Percentiles rank a stretch among this genome's conserved stretches.
Conservation (phyloP, 2,797 vertebrate genomes). For the Sebastes trivittatus region DNA sequence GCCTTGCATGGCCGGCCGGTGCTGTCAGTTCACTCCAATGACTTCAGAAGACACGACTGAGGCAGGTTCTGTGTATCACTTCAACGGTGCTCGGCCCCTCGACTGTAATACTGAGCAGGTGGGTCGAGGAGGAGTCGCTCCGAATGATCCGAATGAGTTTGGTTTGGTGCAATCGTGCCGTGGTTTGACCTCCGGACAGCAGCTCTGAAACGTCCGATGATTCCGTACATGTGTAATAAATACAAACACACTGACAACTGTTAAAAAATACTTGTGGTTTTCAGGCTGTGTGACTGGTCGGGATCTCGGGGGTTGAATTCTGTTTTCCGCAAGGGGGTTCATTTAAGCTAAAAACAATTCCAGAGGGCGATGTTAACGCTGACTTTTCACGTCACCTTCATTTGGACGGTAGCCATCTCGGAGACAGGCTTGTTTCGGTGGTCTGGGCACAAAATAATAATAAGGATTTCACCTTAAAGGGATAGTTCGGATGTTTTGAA, state of each 20-base stretch:
- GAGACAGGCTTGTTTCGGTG: constrained; percentile 18
- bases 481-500: too few relatives aligned
- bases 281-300: constrained; percentile 20
- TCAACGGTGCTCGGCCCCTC: constrained; percentile 11
- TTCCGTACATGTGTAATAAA: constrained; percentile 61
- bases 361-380: constrained; percentile 35
- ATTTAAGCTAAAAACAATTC: constrained; percentile 33
- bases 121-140: not conserved
- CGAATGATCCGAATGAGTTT: constrained; percentile 22
- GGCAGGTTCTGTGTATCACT: constrained; percentile 43
- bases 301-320: constrained; percentile 8
- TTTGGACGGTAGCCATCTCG: constrained; percentile 47
- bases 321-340: constrained; percentile 9
- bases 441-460: constrained; percentile 26
- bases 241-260: constrained; percentile 48
- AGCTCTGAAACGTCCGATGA: constrained; percentile 41
- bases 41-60: constrained; percentile 46
- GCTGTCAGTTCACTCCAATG: constrained; percentile 63
- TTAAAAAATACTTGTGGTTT: constrained; percentile 33
- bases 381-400: constrained; percentile 60
- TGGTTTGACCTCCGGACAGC: constrained; percentile 7
- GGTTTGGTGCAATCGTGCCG: constrained; percentile 6
- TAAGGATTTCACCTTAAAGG: not conserved
- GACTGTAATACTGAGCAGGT: constrained; percentile 32
- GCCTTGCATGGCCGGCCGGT: constrained; percentile 45